Conservation (phyloP, 1,140 invertebrate genomes). For the Aphelinus certus region DNA sequence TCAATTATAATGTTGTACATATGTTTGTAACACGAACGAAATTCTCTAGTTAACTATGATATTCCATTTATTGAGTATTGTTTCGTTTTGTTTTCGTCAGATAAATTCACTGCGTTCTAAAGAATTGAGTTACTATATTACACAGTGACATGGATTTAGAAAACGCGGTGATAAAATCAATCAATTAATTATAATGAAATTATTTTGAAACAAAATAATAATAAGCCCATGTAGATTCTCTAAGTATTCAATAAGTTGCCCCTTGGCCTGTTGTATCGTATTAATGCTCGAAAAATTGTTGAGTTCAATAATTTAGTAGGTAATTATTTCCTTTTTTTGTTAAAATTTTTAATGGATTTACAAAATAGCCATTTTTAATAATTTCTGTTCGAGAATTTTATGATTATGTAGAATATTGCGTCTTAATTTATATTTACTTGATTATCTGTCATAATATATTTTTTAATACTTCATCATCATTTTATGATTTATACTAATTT, state of each 20-base stretch:
- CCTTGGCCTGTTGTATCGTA: constrained; percentile 17
- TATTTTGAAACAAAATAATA: constrained; percentile 19
- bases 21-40: constrained; percentile 43
- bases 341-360: too few species aligned
- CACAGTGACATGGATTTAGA: constrained; percentile 16
- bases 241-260: constrained; percentile 16
- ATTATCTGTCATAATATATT: too few species aligned
- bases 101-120: constrained; percentile 5
- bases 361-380: too few species aligned
- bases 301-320: too few species aligned
- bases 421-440: too few species aligned
- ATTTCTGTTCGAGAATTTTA: too few species aligned
- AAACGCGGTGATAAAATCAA: constrained; percentile 2
- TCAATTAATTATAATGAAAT: not conserved
- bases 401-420: too few species aligned
- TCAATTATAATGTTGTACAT: constrained; percentile 44
- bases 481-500: too few species aligned
- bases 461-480: too few species aligned
- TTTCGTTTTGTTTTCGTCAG: constrained; percentile 8
- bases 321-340: too few species aligned
- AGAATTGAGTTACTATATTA: constrained; percentile 28
- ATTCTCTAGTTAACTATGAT: constrained; percentile 40
- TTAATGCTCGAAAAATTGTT: constrained; percentile 1
- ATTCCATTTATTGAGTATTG: constrained; percentile 39
- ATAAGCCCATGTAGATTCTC: constrained; percentile 10